A percentile compares a stretch with the other conserved stretches of the same genome.
Evolutionary conservation across 2,113 vertebrate genomes (phyloP).

Genomic region (Chinchilla lanigera): DNA sequence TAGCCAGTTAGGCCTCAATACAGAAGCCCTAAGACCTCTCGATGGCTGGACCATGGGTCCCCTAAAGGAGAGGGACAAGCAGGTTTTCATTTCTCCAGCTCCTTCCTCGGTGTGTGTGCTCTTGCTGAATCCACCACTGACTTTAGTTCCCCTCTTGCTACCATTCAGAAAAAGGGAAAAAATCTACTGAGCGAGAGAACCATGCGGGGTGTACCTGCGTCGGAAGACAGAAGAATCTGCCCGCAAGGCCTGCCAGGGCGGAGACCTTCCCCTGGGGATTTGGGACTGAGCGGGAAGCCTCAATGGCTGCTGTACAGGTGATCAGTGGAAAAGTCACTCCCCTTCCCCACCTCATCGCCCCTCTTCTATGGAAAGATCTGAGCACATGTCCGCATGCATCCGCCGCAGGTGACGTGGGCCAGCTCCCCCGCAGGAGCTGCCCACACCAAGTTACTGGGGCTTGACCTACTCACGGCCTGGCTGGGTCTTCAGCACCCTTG

Average conservation of each 20-base stretch:
- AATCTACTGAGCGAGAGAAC: neutral
- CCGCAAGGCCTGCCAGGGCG: accelerated
- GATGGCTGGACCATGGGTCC: neutral
- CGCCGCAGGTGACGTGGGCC: accelerated
- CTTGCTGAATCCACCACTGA: neutral
- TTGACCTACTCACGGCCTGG: neutral
- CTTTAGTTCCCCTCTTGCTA: conserved; percentile 7
- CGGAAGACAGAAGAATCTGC: neutral
- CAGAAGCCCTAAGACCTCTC: neutral
- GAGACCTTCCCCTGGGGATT: neutral
- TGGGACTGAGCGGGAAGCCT: neutral
- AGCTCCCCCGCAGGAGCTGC: neutral
- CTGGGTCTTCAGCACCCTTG: neutral
- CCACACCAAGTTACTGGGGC: neutral
- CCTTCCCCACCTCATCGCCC: neutral
- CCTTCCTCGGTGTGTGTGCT: neutral
- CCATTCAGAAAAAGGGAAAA: conserved; percentile 57
- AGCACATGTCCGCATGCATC: neutral
- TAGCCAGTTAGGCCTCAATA: neutral
- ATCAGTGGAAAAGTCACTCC: neutral
- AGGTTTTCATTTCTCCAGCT: neutral
- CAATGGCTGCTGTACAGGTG: neutral
- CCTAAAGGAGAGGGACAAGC: neutral
- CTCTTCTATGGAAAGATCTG: neutral
- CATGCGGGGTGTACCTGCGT: accelerated